phyloP scores from a whole-genome alignment of 2,113 vertebrate genomes.

The Saimiri boliviensis region DNA sequence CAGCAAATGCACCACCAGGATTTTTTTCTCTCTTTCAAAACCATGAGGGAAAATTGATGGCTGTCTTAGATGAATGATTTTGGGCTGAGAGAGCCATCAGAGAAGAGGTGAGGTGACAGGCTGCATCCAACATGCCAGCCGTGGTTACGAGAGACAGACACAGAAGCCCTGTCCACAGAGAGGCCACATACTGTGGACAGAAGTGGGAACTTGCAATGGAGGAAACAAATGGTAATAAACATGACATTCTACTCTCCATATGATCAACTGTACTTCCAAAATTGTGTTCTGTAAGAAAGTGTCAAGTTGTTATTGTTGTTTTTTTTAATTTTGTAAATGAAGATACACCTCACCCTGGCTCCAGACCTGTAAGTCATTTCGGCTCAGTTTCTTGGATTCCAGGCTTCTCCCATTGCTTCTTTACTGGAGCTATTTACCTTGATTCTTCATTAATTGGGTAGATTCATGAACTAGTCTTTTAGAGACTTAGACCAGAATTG shows the following conservation, averaged over 20 bases:
- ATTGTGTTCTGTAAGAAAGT: neutral
- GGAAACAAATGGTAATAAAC: neutral
- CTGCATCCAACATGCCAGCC: neutral
- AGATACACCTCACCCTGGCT: neutral
- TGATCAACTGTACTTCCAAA: neutral
- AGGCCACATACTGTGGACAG: fast-evolving
- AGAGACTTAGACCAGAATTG: too few species aligned
- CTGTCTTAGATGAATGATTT: neutral
- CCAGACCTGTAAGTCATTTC: neutral
- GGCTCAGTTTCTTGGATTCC: neutral
- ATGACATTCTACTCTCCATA: neutral
- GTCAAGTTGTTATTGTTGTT: neutral
- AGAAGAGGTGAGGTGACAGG: neutral
- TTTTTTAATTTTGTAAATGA: neutral
- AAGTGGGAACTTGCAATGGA: neutral
- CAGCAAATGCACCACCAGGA: neutral
- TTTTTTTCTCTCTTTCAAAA: neutral
- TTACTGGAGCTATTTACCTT: neutral
- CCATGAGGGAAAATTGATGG: neutral
- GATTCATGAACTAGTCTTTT: neutral
- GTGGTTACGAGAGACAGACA: neutral
- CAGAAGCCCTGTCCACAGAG: fast-evolving
- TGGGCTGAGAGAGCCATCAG: neutral
- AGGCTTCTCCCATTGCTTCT: neutral
- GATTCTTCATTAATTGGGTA: neutral